Conservation (phyloP, 2,888 invertebrate species). For the Phyllotreta striolata region DNA sequence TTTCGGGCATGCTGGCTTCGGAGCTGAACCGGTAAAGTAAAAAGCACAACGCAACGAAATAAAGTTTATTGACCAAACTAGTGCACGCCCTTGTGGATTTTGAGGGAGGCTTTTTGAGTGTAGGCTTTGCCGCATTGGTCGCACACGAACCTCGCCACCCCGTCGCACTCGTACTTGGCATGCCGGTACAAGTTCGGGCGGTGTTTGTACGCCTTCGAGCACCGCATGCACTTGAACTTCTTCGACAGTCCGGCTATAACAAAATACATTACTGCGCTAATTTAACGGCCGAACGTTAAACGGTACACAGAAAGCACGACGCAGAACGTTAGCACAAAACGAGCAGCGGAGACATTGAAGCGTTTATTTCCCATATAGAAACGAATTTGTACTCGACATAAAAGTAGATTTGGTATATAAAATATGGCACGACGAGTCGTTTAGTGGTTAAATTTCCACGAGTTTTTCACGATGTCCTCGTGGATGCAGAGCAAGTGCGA, state of each 20-base stretch:
- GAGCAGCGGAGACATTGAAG: no score
- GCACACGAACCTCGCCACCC: constrained; percentile 65
- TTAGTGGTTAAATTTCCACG: constrained; percentile 19
- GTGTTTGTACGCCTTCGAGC: constrained; percentile 48
- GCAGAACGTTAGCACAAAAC: no score
- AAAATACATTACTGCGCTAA: background rate
- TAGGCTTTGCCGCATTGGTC: constrained; percentile 49
- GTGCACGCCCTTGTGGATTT: constrained; percentile 43
- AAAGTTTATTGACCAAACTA: background rate
- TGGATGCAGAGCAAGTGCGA: constrained; percentile 42
- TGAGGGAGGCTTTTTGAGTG: constrained; percentile 50
- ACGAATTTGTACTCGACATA: no score
- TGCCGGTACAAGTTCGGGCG: constrained; percentile 62
- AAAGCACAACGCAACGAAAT: background rate
- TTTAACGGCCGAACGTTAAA: no score
- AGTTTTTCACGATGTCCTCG: constrained; percentile 17
- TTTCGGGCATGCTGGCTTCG: no score
- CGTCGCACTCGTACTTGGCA: constrained; percentile 75
- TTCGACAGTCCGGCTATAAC: constrained; percentile 20
- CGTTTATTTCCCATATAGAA: no score
- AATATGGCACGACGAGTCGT: background rate
- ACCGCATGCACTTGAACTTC: constrained; percentile 45
- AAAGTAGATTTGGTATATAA: background rate
- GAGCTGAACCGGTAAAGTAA: no score
- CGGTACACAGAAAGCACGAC: no score